Percentiles rank a stretch among this genome's conserved stretches.
Evolutionary conservation across 1,140 invertebrate species (phyloP).

Genomic region (Drosophila nigrodunni): DNA sequence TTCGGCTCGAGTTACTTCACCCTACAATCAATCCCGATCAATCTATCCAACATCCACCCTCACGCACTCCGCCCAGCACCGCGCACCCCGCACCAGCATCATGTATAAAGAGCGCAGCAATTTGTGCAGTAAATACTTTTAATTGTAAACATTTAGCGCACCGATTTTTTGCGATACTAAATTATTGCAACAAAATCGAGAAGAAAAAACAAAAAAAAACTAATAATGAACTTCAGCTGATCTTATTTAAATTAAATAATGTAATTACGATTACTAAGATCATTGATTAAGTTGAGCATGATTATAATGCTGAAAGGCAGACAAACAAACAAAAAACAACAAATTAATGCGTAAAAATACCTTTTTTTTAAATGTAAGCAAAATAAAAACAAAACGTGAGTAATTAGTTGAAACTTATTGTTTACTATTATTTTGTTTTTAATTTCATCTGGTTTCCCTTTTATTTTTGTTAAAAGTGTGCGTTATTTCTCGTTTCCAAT

Average conservation of each 20-base stretch:
- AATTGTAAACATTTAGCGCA: constrained; percentile 59
- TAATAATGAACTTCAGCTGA: constrained; percentile 66
- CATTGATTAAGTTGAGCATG: constrained; percentile 71
- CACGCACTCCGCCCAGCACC: not conserved
- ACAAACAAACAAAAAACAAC: constrained; percentile 47
- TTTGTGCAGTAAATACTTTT: constrained; percentile 61
- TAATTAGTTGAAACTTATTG: constrained; percentile 62
- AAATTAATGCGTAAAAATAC: constrained; percentile 63
- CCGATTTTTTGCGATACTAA: constrained; percentile 57
- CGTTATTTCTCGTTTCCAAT: constrained; percentile 5
- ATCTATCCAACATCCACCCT: not conserved
- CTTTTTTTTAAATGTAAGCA: constrained; percentile 64
- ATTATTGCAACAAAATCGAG: constrained; percentile 38
- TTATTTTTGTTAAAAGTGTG: constrained; percentile 1
- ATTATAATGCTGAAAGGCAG: constrained; percentile 55
- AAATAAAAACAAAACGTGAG: constrained; percentile 63
- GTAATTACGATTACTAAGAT: constrained; percentile 75
- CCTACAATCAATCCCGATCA: not conserved
- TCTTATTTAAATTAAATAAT: constrained; percentile 75
- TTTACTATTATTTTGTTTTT: constrained; percentile 48
- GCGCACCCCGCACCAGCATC: constrained; percentile 35
- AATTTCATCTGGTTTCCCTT: constrained; percentile 17
- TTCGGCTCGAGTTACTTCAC: constrained; percentile 18
- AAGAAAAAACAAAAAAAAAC: constrained; percentile 36
- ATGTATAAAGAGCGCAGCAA: constrained; percentile 66